Base-by-base conservation (phyloP, 2,888 invertebrate genomes). In the Phlogophora meticulosa region DNA sequence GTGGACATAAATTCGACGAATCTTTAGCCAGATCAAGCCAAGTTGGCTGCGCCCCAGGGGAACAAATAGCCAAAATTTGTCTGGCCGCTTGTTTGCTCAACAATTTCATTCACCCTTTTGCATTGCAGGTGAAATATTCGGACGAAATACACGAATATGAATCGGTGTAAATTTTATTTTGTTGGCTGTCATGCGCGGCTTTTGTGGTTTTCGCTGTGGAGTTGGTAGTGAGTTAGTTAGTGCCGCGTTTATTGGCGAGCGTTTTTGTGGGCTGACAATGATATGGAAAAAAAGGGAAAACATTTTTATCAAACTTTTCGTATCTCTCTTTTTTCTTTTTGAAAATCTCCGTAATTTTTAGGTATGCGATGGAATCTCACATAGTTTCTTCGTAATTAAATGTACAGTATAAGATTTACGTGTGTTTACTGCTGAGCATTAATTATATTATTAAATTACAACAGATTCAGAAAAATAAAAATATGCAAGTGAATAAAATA, bases 31-130 rank as follows among this genome's bases (percentile, higher is more conserved):
- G 75, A 81, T 81, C 81, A 71, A 72, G 81, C 72, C 75, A 78
- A 81, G 32, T 81, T 80, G 81, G 81, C 81, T 71, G 43, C 11
- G 75, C 75, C 75, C 75, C 81, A 78, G 78, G 77, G 45, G 46
- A 70, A 67, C 79, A 81, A 79, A 81, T 79, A 77, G 67, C 62
- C 38, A 24, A 51, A 79, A 78, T 80, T 81, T 81, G 81, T 80
- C 77, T 69, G 71, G 59, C n/a, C 32, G 56, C 55, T 11, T 75
- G 80, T 81, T 72, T 80, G 72, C 49, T 66, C 55, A 66, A 81
- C 78, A 72, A 62, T 79, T 81, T 79, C 72, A 72, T 78, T 60
- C 76, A 72, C 63, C 60, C 62, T 65, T 78, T 80, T 68, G 57
- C 57, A 32, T 52, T 2, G 45, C 77, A 79, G 77, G 81, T 79